Conservation (phyloP, 2,113 vertebrate species). For the Nibea albiflora region DNA sequence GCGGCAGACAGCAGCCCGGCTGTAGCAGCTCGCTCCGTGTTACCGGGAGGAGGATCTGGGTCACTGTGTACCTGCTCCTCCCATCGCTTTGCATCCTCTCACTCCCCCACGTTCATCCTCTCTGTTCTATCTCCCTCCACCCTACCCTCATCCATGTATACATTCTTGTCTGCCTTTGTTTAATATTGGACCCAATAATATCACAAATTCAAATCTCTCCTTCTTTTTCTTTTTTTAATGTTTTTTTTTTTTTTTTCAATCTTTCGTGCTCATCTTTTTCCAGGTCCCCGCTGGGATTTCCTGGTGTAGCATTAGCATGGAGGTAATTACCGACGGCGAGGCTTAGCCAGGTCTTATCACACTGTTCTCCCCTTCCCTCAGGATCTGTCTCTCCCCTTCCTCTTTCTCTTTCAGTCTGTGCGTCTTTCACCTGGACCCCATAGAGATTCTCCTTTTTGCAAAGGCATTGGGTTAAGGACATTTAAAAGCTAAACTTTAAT, state of each 20-base stretch:
- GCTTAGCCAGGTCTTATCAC: conserved; percentile 74
- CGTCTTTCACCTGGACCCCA: conserved; percentile 24
- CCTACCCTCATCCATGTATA: conserved; percentile 37
- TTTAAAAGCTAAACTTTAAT: conserved; percentile 51
- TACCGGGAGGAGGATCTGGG: conserved; percentile 74
- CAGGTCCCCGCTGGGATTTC: conserved; percentile 56
- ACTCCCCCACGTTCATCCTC: conserved; percentile 40
- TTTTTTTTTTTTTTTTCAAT: conserved; percentile 19
- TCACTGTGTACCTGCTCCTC: conserved; percentile 75
- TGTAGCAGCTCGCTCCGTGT: conserved; percentile 43
- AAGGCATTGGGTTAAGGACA: conserved; percentile 44
- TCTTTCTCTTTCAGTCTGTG: conserved; percentile 39
- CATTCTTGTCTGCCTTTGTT: conserved; percentile 53
- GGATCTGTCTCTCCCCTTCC: conserved; percentile 31
- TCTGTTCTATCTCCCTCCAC: conserved; percentile 45
- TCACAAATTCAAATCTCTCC: conserved; percentile 50
- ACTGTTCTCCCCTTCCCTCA: conserved; percentile 52
- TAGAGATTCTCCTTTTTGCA: conserved; percentile 44
- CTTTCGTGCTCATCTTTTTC: conserved; percentile 46
- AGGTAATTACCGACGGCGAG: conserved; percentile 72
- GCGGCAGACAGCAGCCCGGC: conserved; percentile 51
- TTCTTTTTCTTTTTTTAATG: conserved; percentile 18
- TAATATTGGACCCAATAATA: conserved; percentile 51
- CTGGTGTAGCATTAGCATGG: conserved; percentile 58
- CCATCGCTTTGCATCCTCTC: conserved; percentile 52